Evolutionary conservation across 1,140 invertebrate genomes (phyloP), one percentile per base, ranked within the genome.

Genomic region (Samia ricini): DNA sequence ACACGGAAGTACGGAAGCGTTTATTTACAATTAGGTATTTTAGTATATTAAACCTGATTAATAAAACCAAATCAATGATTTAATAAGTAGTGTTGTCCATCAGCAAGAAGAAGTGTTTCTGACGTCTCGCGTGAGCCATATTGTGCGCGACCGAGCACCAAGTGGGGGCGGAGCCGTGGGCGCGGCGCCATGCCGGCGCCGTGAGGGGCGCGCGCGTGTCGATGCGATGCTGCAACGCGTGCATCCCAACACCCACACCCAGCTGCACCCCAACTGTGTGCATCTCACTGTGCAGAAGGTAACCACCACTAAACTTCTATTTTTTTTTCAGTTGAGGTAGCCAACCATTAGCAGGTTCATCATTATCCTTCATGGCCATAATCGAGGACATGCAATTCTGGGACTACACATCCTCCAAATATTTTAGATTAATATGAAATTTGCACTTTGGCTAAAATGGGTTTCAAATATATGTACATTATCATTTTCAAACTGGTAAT

Each of bases 211-310:
- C 82, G 66, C 86, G 71, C 88, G 72, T 77, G 88, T 81, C 77
- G 88, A 85, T 89, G 81, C 77, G 76, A 86, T 79, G 78, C 74
- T 77, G 58, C 66, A 84, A 78, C 74, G 78, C 71, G 91, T 83
- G 90, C n/a, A 23, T 21, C 18, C 6, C 56, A 49, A 42, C 57
- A 50, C 22, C 57, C 85, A 62, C 89, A 92, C 77, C 77, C 77
- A 66, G 64, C 88, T 88, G 76, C 88, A 84, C 79, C 68, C 88
- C 91, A 91, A 92, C 74, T 93, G 93, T 71, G 92, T 94, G 71
- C 93, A 92, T 83, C 86, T 93, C 61, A 90, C 92, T 48, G 91
- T 93, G 42, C 92, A 92, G 76, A 91, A 94, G 76, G 85, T 88
- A 68, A 10, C 54, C 15, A 15, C 8, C 3, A 7, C 52, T 22